phyloP scores from a whole-genome alignment of 2,113 vertebrate species.

The Pelusios castaneus region DNA sequence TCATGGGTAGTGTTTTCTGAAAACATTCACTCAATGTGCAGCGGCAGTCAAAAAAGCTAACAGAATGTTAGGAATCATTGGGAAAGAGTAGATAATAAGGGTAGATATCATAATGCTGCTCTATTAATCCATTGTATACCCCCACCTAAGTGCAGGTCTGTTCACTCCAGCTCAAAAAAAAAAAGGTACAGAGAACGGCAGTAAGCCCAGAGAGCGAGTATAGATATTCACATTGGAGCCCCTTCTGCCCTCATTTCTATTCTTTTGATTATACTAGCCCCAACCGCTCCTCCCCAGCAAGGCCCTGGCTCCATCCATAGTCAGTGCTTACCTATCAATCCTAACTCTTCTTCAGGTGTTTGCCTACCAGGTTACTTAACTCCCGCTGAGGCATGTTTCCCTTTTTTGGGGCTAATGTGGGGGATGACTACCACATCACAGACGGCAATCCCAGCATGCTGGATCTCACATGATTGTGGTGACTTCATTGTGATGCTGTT shows the following conservation, averaged over 20 bases:
- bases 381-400: background rate
- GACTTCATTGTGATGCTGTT: background rate
- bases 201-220: background rate
- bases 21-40: no score
- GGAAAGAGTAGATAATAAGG: no score
- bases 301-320: background rate
- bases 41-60: no score
- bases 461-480: background rate
- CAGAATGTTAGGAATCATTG: no score
- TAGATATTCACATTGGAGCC: background rate
- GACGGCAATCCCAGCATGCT: background rate
- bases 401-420: background rate
- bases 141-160: no score
- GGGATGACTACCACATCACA: background rate
- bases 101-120: no score
- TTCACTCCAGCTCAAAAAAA: no score
- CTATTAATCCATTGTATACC: no score
- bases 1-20: no score
- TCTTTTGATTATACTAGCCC: background rate
- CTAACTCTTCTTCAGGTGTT: background rate
- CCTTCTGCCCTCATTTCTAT: background rate
- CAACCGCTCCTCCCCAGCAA: background rate
- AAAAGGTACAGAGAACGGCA: no score
- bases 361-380: background rate
- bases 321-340: background rate